phyloP scores from a whole-genome alignment of 2,113 vertebrate genomes.

The Aldabrachelys gigantea region DNA sequence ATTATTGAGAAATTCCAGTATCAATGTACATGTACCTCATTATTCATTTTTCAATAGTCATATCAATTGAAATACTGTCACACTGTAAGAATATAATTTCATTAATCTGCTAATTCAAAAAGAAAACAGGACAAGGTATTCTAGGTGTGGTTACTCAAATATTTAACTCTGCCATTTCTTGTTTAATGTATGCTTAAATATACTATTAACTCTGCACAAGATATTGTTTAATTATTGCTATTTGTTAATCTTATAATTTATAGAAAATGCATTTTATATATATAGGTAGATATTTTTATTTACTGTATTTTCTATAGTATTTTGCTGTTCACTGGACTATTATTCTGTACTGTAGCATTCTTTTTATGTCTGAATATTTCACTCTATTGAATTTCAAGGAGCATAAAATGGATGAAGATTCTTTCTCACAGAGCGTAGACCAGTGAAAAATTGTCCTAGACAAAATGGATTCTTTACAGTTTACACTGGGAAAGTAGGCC shows the following conservation, averaged over 20 bases:
- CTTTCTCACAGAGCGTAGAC: neutral
- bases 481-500: neutral
- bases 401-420: conserved; percentile 22
- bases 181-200: neutral
- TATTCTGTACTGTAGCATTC: neutral
- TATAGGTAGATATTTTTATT: fast-evolving
- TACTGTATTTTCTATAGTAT: fast-evolving
- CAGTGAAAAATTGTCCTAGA: neutral
- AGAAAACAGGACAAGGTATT: neutral
- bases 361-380: neutral
- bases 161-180: fast-evolving
- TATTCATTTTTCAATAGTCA: neutral
- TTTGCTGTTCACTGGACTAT: neutral
- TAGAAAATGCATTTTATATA: neutral
- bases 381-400: neutral
- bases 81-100: neutral
- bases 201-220: neutral
- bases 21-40: neutral
- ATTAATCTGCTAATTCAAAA: neutral
- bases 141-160: neutral
- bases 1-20: neutral
- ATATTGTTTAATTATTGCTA: fast-evolving
- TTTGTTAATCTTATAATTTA: fast-evolving
- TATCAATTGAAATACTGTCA: neutral
- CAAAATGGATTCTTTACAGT: conserved; percentile 38